Percentiles rank a stretch among this genome's conserved stretches.
Evolutionary conservation across 2,888 invertebrate species (phyloP).

Genomic region (Melikaiella ostensackeni): DNA sequence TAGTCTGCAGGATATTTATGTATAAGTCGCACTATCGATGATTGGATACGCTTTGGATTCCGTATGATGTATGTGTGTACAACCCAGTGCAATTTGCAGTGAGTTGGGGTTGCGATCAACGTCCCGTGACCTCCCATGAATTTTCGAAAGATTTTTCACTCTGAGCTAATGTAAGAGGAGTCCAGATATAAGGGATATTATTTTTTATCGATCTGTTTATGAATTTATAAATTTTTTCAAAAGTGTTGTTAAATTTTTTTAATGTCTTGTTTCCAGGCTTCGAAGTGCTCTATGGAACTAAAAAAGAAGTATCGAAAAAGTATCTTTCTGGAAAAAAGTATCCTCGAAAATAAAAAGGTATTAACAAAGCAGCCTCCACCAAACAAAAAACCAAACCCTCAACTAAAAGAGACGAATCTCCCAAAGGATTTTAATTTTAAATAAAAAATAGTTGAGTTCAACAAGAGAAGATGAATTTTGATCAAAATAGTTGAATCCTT

Average conservation of each 20-base stretch:
- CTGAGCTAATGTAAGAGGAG: neutral
- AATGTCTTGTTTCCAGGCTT: neutral
- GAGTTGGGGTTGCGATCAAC: conserved; percentile 18
- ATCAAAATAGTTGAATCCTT: too few species aligned
- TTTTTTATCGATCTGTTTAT: neutral
- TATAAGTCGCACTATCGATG: conserved; percentile 62
- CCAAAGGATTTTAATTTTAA: too few species aligned
- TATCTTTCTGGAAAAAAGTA: too few species aligned
- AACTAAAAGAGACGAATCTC: too few species aligned
- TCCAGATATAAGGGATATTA: neutral
- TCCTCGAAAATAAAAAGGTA: too few species aligned
- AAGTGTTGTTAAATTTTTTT: neutral
- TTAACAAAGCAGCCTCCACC: too few species aligned
- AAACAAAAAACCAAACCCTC: too few species aligned
- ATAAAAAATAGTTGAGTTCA: too few species aligned
- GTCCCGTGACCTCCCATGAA: conserved; percentile 23
- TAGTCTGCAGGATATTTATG: conserved; percentile 57
- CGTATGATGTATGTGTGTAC: conserved; percentile 50
- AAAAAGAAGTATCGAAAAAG: too few species aligned
- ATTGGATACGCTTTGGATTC: conserved; percentile 60
- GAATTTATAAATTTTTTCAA: neutral
- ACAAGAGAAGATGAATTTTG: too few species aligned
- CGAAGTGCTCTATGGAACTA: too few species aligned
- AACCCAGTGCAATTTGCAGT: conserved; percentile 39
- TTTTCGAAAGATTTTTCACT: conserved; percentile 16